Conservation (phyloP, 1,140 invertebrate genomes). For the Homalodisca vitripennis region DNA sequence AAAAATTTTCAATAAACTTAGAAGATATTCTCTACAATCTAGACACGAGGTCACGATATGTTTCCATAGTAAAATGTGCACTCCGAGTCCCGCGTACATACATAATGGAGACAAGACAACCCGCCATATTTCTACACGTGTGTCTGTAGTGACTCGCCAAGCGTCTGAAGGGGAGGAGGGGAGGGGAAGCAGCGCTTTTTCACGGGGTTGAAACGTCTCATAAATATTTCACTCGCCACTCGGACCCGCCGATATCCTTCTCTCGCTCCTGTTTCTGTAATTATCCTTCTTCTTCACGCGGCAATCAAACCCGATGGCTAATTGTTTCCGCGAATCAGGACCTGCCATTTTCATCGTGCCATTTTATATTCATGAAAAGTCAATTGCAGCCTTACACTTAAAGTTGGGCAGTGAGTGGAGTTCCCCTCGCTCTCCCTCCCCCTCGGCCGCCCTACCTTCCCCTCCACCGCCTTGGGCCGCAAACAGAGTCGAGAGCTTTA, state of each 20-base stretch:
- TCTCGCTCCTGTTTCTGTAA: not conserved
- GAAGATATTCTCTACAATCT: no score
- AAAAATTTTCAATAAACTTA: no score
- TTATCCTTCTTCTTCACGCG: conserved; percentile 15
- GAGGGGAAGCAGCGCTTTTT: conserved; percentile 25
- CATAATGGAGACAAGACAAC: not conserved
- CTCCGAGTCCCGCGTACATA: not conserved
- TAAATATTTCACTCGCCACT: conserved; percentile 32
- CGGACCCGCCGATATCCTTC: not conserved
- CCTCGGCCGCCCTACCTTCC: no score
- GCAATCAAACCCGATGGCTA: not conserved
- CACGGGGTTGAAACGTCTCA: conserved; percentile 33
- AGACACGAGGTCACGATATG: no score
- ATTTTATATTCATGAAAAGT: conserved; percentile 25
- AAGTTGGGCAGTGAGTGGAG: not conserved
- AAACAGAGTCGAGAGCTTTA: conserved; percentile 17
- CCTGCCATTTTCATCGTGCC: not conserved
- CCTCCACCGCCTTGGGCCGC: not conserved
- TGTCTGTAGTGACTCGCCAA: not conserved
- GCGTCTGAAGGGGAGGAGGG: not conserved
- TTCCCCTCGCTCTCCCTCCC: no score
- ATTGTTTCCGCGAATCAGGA: conserved; percentile 1
- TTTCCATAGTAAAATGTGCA: no score
- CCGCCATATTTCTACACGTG: not conserved
- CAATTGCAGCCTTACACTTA: conserved; percentile 15